Conservation (phyloP, 2,797 vertebrate species). For the Picus viridis region DNA sequence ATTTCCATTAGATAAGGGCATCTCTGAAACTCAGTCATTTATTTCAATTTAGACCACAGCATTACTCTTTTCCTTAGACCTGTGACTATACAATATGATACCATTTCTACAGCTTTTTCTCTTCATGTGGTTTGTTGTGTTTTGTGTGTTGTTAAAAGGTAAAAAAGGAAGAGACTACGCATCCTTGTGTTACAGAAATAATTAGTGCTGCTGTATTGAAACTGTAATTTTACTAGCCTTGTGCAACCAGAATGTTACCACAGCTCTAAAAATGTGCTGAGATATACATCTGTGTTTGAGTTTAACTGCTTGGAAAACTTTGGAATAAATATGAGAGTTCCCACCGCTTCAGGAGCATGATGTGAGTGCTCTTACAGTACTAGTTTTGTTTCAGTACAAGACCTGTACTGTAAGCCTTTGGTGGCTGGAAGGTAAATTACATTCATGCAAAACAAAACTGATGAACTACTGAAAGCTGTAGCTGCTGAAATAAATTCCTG, state of each 20-base stretch:
- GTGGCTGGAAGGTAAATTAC: conserved; percentile 77
- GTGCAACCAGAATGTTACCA: conserved; percentile 56
- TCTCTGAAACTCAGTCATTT: conserved; percentile 10
- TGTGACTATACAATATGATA: conserved; percentile 20
- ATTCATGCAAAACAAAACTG: conserved; percentile 75
- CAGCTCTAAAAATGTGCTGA: conserved; percentile 51
- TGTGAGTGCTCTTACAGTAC: conserved; percentile 77
- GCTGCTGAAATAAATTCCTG: conserved; percentile 75
- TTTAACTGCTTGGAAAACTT: conserved; percentile 74
- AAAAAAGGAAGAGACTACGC: not conserved
- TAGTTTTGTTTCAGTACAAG: conserved; percentile 80
- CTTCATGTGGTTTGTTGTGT: not conserved
- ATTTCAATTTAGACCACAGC: conserved; percentile 32
- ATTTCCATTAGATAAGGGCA: not conserved
- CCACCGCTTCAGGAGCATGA: conserved; percentile 40
- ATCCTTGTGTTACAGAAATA: conserved; percentile 21
- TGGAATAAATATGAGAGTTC: conserved; percentile 64
- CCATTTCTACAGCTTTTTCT: conserved; percentile 8
- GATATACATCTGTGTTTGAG: conserved; percentile 59
- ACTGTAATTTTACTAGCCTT: conserved; percentile 41
- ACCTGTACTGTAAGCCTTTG: conserved; percentile 72
- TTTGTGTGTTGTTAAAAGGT: not conserved
- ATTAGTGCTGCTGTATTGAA: conserved; percentile 25
- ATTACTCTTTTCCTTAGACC: conserved; percentile 49
- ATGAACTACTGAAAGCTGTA: conserved; percentile 78